Percentiles rank a stretch among this genome's conserved stretches.
Evolutionary conservation across 2,888 invertebrate genomes (phyloP).

Genomic region (Drosophila mimetica): DNA sequence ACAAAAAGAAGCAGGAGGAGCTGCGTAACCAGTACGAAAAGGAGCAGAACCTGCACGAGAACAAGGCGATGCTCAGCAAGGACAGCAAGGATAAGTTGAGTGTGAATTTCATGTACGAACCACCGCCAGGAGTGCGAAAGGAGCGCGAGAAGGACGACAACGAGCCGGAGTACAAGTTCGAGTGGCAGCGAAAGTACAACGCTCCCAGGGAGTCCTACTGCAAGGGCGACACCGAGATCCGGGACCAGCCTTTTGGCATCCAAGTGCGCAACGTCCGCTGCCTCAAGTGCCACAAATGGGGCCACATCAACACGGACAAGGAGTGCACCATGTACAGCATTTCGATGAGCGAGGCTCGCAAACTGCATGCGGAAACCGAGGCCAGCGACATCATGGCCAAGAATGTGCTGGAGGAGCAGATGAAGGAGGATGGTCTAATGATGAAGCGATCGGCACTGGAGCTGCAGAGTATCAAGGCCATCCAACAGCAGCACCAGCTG

Average conservation of each 20-base stretch:
- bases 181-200: slow-evolving; percentile 99
- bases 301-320: slow-evolving; percentile 92
- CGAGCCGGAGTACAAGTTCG: slow-evolving; percentile 99
- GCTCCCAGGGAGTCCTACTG: slow-evolving; percentile 99
- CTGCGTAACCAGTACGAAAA: slow-evolving; percentile 98
- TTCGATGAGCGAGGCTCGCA: slow-evolving; percentile 92
- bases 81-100: slow-evolving; percentile 99
- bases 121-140: slow-evolving; percentile 98
- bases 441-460: slow-evolving; percentile 92
- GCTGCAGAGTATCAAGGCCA: slow-evolving; percentile 85
- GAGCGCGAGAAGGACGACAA: slow-evolving; percentile 95
- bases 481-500: slow-evolving; percentile 86
- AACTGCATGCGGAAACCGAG: slow-evolving; percentile 87
- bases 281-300: slow-evolving; percentile 99
- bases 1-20: slow-evolving; percentile 99
- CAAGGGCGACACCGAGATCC: slow-evolving; percentile 98
- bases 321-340: slow-evolving; percentile 97
- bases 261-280: slow-evolving; percentile 98
- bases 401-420: slow-evolving; percentile 92
- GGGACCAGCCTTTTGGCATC: slow-evolving; percentile 99
- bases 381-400: slow-evolving; percentile 88
- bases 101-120: slow-evolving; percentile 99
- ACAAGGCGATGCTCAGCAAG: slow-evolving; percentile 97
- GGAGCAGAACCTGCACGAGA: slow-evolving; percentile 99
- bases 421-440: slow-evolving; percentile 95